Evolutionary conservation across 2,113 vertebrate species (phyloP).

Genomic region (Chaetura pelagica): DNA sequence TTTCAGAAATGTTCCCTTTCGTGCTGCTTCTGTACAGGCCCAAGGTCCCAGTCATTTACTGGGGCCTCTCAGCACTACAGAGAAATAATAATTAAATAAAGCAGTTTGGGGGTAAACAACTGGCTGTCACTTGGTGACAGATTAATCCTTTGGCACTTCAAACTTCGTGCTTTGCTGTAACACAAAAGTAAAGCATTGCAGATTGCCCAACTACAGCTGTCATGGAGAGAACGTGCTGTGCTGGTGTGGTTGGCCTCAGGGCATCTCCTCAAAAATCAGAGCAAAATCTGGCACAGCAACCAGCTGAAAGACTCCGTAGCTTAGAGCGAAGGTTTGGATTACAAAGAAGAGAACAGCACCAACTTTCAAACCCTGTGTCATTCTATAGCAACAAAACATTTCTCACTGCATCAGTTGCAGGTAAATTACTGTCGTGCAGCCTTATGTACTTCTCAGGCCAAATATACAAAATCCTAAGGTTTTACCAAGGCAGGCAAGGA

Average conservation of each 20-base stretch:
- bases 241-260: background rate
- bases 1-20: background rate
- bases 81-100: constrained; percentile 18
- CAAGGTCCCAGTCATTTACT: background rate
- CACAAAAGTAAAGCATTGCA: background rate
- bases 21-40: background rate
- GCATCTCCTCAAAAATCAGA: constrained; percentile 30
- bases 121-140: constrained; percentile 28
- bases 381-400: background rate
- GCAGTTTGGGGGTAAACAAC: background rate
- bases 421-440: background rate
- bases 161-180: background rate
- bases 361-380: background rate
- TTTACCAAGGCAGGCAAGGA: background rate
- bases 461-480: background rate
- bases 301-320: background rate
- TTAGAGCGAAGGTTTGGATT: constrained; percentile 18
- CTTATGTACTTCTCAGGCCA: background rate
- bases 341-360: background rate
- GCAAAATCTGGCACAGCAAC: constrained; percentile 37
- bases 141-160: constrained; percentile 2
- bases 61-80: background rate
- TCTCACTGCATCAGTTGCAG: background rate
- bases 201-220: constrained; percentile 47
- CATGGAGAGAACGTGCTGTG: constrained; percentile 22